These are phyloP conservation scores for Sebastes ruberrimus DNA, from an alignment of 2,797 vertebrate species.

Conservation along the genomic window DNA sequence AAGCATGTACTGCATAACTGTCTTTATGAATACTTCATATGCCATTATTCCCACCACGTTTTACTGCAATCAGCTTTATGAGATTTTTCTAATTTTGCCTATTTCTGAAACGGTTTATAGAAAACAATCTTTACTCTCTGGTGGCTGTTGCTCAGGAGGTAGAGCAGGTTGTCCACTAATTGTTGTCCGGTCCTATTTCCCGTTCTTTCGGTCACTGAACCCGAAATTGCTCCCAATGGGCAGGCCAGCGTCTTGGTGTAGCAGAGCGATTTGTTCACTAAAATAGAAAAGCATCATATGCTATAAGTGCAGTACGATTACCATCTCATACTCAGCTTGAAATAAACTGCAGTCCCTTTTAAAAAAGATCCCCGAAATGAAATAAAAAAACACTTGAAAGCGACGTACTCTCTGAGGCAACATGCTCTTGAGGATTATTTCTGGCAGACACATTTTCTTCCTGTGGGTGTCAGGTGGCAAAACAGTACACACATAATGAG, in stretches of 20 bases:
- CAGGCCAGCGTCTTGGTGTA: background rate
- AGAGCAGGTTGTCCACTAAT: background rate
- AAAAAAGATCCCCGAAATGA: background rate
- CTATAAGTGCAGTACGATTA: background rate
- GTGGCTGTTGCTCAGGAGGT: background rate
- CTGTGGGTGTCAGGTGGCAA: conserved; percentile 51
- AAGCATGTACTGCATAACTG: background rate
- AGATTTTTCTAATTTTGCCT: background rate
- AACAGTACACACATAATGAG: conserved; percentile 50
- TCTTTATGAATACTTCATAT: background rate
- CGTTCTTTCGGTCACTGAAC: background rate
- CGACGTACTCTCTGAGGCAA: conserved; percentile 9
- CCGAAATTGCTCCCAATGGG: background rate
- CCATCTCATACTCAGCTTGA: background rate
- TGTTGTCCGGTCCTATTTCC: background rate
- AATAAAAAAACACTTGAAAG: conserved; percentile 11
- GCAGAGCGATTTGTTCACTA: background rate
- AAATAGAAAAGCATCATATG: background rate
- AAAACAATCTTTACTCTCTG: background rate
- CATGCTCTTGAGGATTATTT: conserved; percentile 48
- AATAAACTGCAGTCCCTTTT: background rate
- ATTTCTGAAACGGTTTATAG: background rate
- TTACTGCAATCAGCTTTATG: background rate
- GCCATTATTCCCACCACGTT: background rate
- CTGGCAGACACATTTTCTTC: conserved; percentile 43